Evolutionary conservation across 1,140 invertebrate genomes (phyloP).

Genomic region (Meloidogyne hapla): DNA sequence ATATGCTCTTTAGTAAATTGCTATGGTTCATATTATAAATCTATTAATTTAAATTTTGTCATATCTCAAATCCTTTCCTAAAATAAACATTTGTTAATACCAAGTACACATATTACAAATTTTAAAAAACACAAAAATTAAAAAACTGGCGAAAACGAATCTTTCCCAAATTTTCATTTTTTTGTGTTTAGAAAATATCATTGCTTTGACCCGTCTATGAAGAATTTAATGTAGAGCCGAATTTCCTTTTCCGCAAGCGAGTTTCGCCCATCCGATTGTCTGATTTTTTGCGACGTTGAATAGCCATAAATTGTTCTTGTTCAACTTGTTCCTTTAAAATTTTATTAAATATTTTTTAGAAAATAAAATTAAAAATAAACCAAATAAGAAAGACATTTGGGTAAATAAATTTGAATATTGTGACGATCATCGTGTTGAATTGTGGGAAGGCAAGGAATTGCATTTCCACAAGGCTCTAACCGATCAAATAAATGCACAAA

Average conservation of each 20-base stretch:
- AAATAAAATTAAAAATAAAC: conserved; percentile 10
- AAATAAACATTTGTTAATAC: not conserved
- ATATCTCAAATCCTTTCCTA: too few relatives aligned
- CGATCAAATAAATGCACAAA: conserved; percentile 36
- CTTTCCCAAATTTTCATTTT: not conserved
- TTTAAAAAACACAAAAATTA: not conserved
- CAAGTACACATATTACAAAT: not conserved
- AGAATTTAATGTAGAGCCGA: conserved; percentile 21
- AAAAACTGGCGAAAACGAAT: not conserved
- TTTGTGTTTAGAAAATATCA: not conserved
- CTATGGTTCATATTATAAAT: too few relatives aligned
- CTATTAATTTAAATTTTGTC: too few relatives aligned
- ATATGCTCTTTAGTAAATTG: too few relatives aligned
- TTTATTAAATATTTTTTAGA: not conserved
- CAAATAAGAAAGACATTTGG: conserved; percentile 17
- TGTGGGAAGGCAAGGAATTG: conserved; percentile 34
- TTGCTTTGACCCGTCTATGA: not conserved
- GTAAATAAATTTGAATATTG: conserved; percentile 40
- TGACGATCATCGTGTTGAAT: conserved; percentile 33
- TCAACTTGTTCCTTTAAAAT: conserved; percentile 11
- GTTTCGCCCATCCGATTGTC: not conserved
- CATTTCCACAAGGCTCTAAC: conserved; percentile 37
- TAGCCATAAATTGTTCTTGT: not conserved
- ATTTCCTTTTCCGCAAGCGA: conserved; percentile 29
- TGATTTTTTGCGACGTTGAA: conserved; percentile 7